A percentile compares a stretch with the other conserved stretches of the same genome.
phyloP scores from a whole-genome alignment of 2,797 vertebrate species.

The Manis javanica region DNA sequence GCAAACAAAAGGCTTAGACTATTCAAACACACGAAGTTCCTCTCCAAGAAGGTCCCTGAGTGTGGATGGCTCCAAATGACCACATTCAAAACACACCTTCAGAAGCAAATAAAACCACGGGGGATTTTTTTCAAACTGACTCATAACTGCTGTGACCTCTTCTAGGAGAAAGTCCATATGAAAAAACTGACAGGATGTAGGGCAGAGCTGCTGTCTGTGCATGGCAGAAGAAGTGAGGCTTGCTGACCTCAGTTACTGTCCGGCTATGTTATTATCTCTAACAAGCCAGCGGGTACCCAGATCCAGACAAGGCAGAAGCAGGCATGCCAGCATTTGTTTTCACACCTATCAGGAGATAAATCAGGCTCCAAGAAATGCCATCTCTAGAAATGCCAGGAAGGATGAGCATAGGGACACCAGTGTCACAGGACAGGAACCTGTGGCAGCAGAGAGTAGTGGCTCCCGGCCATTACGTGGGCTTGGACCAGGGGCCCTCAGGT shows the following conservation, averaged over 20 bases:
- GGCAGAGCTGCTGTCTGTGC: neutral
- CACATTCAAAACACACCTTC: neutral
- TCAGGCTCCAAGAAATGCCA: neutral
- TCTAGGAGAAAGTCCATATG: neutral
- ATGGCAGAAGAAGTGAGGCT: neutral
- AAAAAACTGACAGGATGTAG: neutral
- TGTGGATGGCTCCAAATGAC: accelerated
- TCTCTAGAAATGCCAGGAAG: neutral
- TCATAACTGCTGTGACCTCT: neutral
- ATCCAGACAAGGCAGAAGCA: neutral
- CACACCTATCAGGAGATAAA: neutral
- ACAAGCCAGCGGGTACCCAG: neutral
- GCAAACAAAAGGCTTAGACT: neutral
- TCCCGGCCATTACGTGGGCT: neutral
- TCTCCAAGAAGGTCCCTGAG: neutral
- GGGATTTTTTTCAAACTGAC: neutral
- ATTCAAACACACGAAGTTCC: neutral
- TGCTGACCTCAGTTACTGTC: neutral
- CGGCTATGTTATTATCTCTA: neutral
- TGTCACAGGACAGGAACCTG: neutral
- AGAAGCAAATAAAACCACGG: neutral
- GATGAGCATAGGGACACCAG: neutral
- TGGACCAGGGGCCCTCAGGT: too few relatives aligned
- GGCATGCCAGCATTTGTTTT: neutral
- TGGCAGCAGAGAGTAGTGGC: too few relatives aligned